Evolutionary conservation across 35 echinoderm and acorn worm genomes (phyloP), one percentile per base, ranked within the genome.

Genomic region (Ophiothrix spiculata): DNA sequence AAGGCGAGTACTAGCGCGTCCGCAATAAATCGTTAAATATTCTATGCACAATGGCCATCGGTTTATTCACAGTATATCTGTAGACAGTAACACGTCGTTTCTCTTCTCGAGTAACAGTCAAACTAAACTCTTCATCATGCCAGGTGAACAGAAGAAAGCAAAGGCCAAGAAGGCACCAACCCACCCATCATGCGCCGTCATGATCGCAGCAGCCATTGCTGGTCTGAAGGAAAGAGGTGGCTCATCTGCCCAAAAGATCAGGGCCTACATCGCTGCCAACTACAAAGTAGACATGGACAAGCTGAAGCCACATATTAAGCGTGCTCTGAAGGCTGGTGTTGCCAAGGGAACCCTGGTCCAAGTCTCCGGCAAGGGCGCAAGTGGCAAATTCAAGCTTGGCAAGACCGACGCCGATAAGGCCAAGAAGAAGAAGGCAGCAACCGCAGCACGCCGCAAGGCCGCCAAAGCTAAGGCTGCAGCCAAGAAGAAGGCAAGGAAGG

Each of bases 141-240:
- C 45, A 8, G 45, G 45, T 54, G 45, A 8, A 54, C 45, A 86
- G 84, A 86, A 86, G 69, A 77, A 40, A 0, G 83, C 82, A 80
- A 88, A 88, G 36, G 64, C 89, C 29, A 84, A 81, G 41, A 60
- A 42, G 28, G 35, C 45, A 45, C 39, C 81, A 49, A 73, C 89
- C 77, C 89, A 90, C 56, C 89, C 89, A 46, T 56, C 36, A 38
- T 90, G 75, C 69, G 42, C 73, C 69, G 81, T 38, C 31, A 90
- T 90, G 89, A 83, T 90, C 29, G 75, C 35, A 17, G 81, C 63
- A 33, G 89, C 89, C 82, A 90, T 90, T 76, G 69, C 41, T 17
- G 75, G 74, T 36, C 76, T 90, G 82, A 90, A 90, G 82, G 89
- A 90, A 42, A 69, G 89, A 56, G 82, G 82, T 90, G 89, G 89